A percentile compares a stretch with the other conserved stretches of the same genome.
phyloP scores from a whole-genome alignment of 2,113 vertebrate species.

The Andinoacara biseriatus region DNA sequence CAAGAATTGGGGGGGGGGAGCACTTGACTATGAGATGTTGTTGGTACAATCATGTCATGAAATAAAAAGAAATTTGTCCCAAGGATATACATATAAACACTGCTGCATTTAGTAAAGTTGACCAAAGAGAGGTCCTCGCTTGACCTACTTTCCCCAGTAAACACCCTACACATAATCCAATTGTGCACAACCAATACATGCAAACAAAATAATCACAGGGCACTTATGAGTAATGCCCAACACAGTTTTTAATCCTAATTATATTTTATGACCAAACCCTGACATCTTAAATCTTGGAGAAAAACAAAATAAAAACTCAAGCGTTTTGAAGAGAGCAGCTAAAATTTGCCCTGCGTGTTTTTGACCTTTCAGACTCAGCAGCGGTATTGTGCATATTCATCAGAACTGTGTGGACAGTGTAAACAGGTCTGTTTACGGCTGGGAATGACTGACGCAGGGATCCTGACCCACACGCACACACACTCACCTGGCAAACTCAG shows the following conservation, averaged over 20 bases:
- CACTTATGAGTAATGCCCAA: not conserved
- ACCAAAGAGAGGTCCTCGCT: too few relatives aligned
- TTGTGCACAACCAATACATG: not conserved
- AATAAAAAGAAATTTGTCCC: too few relatives aligned
- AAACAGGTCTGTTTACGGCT: conserved; percentile 7
- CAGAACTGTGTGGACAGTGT: not conserved
- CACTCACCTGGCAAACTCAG: conserved; percentile 97
- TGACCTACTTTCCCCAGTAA: not conserved
- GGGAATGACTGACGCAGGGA: not conserved
- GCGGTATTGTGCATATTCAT: not conserved
- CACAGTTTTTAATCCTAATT: not conserved
- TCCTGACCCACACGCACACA: not conserved
- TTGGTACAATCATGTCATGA: too few relatives aligned
- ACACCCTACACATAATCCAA: not conserved
- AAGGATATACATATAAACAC: too few relatives aligned
- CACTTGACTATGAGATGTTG: too few relatives aligned
- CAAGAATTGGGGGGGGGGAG: not conserved
- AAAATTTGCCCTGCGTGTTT: not conserved
- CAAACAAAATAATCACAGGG: not conserved
- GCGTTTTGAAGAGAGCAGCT: not conserved
- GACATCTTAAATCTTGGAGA: not conserved
- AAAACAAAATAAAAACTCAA: not conserved
- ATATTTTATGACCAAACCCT: not conserved
- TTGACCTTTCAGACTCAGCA: not conserved
- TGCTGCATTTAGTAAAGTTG: too few relatives aligned